Base-by-base conservation (phyloP, 1,140 invertebrate species). In the Helicoverpa armigera region DNA sequence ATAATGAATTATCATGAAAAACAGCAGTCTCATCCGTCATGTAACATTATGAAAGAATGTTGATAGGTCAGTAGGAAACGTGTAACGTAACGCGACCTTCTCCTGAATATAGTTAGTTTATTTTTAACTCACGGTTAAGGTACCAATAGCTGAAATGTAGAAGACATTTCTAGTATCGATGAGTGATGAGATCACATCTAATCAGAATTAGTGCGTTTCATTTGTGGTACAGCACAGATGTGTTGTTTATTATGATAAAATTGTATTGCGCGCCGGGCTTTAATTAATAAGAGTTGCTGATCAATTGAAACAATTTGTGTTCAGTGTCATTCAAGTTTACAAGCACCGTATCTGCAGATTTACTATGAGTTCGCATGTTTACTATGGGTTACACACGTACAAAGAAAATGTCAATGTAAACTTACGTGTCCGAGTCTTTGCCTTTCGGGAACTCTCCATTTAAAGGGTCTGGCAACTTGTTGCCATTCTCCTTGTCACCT, bases 241-340 rank as follows among this genome's bases (percentile, higher is more conserved):
- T 58, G 31, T 50, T 51, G 43, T 50, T 29, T 63, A 58, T 29
- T 75, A 63, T 43, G 50, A 51, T 75, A 35, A 4, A 13, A 50
- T 10, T 35, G 23, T 50, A 48, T 13, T 50, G 50, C 10, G 35
- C 43, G 43, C 29, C 29, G 50, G 12, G 23, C 13, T 48, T 31
- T 76, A 43, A 76, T 76, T 16, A 43, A 73, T 35, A 73, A 76
- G 50, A 72, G 18, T 77, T 67, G 61, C 31, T 67, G 48, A 67
- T 74, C 72, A 80, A 80, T 80, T 80, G 79, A 75, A 63, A 50
- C 72, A 80, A 80, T 80, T 73, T 48, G 13, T 35, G 61, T 43
- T 77, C 75, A 77, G 29, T 77, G 75, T 54, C 75, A 67, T 35
- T 53, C 51, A n/a, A 16, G 9, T 16, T 65, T 77, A 53, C 4